A percentile compares a stretch with the other conserved stretches of the same genome.
Evolutionary conservation across 2,888 invertebrate genomes (phyloP).

Genomic region (Flexamia atlantica): DNA sequence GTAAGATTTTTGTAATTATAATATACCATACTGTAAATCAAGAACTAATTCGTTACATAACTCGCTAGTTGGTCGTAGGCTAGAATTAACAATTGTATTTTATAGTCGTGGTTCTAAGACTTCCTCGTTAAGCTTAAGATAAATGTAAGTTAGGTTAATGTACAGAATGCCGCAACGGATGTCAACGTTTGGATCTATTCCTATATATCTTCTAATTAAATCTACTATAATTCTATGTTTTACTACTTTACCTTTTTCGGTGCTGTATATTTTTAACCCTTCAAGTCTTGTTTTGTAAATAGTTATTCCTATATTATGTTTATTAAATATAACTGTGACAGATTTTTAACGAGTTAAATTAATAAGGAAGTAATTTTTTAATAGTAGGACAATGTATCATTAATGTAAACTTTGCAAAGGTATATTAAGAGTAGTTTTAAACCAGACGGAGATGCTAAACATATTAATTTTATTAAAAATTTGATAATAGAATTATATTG

Average conservation of each 20-base stretch:
- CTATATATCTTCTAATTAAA: slow-evolving; percentile 8
- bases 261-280: neutral
- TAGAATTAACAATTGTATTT: slow-evolving; percentile 35
- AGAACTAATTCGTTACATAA: slow-evolving; percentile 5
- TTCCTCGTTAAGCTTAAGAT: slow-evolving; percentile 47
- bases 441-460: too few species aligned
- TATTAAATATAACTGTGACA: neutral
- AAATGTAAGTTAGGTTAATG: slow-evolving; percentile 48
- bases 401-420: too few species aligned
- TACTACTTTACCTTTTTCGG: neutral
- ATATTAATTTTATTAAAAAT: too few species aligned
- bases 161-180: slow-evolving; percentile 47
- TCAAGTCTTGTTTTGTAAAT: slow-evolving; percentile 2
- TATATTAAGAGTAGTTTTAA: too few species aligned
- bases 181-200: slow-evolving; percentile 44
- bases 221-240: neutral
- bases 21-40: slow-evolving; percentile 19
- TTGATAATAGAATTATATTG: too few species aligned
- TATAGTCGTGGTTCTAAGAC: slow-evolving; percentile 38
- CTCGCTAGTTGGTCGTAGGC: slow-evolving; percentile 45
- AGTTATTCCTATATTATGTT: neutral
- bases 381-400: too few species aligned
- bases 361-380: too few species aligned
- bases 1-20: slow-evolving; percentile 22
- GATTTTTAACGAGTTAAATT: too few species aligned